These are phyloP conservation scores for Lipotes vexillifer DNA, from an alignment of 2,113 vertebrate species.

Conservation along the genomic window DNA sequence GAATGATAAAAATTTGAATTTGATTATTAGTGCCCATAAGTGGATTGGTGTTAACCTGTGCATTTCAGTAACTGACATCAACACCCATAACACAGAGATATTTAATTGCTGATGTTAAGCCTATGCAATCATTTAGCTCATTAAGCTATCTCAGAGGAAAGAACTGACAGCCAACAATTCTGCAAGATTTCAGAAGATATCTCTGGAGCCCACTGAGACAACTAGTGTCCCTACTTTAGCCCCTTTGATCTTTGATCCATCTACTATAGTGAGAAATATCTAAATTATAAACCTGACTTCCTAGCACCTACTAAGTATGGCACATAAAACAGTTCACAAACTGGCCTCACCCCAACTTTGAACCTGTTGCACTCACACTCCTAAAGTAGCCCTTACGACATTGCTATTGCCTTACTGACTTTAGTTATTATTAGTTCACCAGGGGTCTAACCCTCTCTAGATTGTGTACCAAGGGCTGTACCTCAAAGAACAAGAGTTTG, in stretches of 20 bases:
- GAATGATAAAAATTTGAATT: neutral
- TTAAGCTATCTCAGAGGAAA: neutral
- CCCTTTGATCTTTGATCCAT: neutral
- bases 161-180: neutral
- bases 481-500: neutral
- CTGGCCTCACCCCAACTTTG: neutral
- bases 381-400: neutral
- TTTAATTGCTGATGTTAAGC: neutral
- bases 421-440: neutral
- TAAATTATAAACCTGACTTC: neutral
- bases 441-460: neutral
- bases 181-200: neutral
- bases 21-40: neutral
- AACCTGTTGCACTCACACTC: neutral
- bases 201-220: neutral
- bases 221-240: neutral
- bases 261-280: neutral
- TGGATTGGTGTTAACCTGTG: neutral
- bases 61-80: neutral
- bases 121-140: neutral
- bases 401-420: neutral
- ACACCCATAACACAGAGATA: neutral
- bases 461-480: neutral
- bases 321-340: neutral
- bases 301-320: neutral